phyloP scores from a whole-genome alignment of 2,797 vertebrate genomes.

The Enteromius afrohamiltoni region DNA sequence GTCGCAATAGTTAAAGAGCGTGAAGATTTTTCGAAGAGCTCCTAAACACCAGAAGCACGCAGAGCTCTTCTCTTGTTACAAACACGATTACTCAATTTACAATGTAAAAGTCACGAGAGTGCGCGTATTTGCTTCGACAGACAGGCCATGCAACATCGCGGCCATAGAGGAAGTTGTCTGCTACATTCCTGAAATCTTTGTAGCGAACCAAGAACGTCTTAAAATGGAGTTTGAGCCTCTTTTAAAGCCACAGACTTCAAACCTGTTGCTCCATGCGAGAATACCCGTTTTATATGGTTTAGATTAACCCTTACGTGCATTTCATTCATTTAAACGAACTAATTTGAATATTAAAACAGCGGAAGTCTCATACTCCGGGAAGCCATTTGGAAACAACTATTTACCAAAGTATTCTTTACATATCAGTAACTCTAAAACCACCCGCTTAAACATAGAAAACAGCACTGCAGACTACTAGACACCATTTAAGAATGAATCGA shows the following conservation, averaged over 20 bases:
- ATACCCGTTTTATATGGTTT: background rate
- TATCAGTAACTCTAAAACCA: background rate
- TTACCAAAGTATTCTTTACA: background rate
- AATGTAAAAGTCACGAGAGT: slow-evolving; percentile 12
- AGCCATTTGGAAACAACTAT: slow-evolving; percentile 20
- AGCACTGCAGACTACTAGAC: background rate
- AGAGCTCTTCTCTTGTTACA: background rate
- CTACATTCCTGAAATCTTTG: slow-evolving; percentile 33
- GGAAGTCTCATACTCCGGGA: slow-evolving; percentile 40
- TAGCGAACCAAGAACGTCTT: background rate
- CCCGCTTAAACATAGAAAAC: background rate
- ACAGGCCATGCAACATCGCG: slow-evolving; percentile 39
- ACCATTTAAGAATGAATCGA: background rate
- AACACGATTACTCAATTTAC: background rate
- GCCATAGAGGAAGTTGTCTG: slow-evolving; percentile 46
- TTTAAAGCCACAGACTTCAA: background rate
- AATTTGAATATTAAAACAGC: slow-evolving; percentile 22
- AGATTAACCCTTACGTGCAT: no score
- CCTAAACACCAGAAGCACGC: background rate
- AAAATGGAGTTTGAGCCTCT: background rate
- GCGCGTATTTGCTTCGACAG: background rate
- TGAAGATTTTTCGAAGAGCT: background rate
- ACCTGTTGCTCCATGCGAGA: slow-evolving; percentile 37
- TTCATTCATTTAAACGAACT: slow-evolving; percentile 34
- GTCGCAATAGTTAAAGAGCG: background rate